Base-by-base conservation (phyloP, 2,797 vertebrate genomes). In the Vespertilio murinus region DNA sequence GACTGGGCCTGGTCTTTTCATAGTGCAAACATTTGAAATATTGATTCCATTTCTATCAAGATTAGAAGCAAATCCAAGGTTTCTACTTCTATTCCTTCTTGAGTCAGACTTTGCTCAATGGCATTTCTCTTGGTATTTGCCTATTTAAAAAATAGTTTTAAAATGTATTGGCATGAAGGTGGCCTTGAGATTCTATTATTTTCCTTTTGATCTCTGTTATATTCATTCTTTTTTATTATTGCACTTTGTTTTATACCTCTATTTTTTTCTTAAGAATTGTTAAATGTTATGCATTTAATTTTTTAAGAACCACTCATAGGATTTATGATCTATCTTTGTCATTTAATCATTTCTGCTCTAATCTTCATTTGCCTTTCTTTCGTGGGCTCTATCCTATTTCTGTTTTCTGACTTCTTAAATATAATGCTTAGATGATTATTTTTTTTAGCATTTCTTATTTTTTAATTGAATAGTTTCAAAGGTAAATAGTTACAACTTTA, bases 381-480 rank as follows among this genome's bases (percentile, higher is more conserved):
- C 3, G 23, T 42, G 52, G 61, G 10, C 5, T 20, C 89, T 85
- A 67, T 73, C 65, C 17, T 67, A 67, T 67, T 47, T 74, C 18
- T 78, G 84, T 90, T 88, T 88, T 77, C n/a, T 92, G 71, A 61
- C 14, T 90, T 73, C n/a, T 91, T 82, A 82, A 71, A 23, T 93
- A 74, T 77, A 47, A 45, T 75, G 22, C 18, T 83, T n/a, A 92
- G 81, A 49, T 82, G 8, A 56, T 71, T 81, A 52, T 8, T 77
- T 87, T 78, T 83, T 78, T 84, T 4, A 61, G 30, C 23, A 9
- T 52, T 91, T 88, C 3, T 84, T 33, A 54, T 52, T 85, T 88
- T 91, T 54, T 59, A 70, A 73, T 47, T 59, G 47, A 90, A 70
- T 35, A 45, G 38, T 69, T 81, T 69, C 82, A 81, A 88, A 78